Evolutionary conservation across 2,797 vertebrate species (phyloP), one percentile per base, ranked within the genome.

Genomic region (Sebastes flavidus): DNA sequence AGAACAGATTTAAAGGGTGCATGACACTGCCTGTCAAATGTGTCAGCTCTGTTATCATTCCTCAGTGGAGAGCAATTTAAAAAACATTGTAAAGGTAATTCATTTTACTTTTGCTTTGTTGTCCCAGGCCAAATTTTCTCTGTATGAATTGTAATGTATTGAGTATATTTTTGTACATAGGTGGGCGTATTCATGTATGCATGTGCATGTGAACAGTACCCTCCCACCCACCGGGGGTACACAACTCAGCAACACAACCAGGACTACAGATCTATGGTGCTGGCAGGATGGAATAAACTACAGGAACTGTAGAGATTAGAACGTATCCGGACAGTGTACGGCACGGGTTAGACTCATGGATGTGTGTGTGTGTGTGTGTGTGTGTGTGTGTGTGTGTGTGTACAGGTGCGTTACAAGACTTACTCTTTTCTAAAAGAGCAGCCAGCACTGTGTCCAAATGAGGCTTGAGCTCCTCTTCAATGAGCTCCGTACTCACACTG

Each of bases 391-490:
- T 36, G 42, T 55, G 16, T 7, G 9, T 75, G 54, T 54, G 20
- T 46, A 8, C 3, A 22, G 7, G 32, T 59, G n/a, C 1, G 11
- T 60, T 20, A 46, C 29, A 59, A 46, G 13, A 90, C 96, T 95
- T 78, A 96, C 96, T 93, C 85, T 95, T 96, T 25, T 95, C 94
- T 77, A 96, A 86, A 34, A 96, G 92, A 4, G 81, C 75, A 34
- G 87, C 72, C 75, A 96, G 88, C 63, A 96, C 71, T 14, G 86
- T 92, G 73, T 96, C 95, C 75, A 96, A 66, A 86, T 95, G 94
- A 84, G 94, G 94, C 77, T 93, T 88, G 38, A 96, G 91, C 78
- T 96, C 95, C 52, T 96, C 95, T 13, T 96, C 95, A 8, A 91
- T 90, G 70, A 96, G 88, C 78, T 96, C 95, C 20, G 94, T 95